Percentiles rank a stretch among this genome's conserved stretches.
Evolutionary conservation across 2,113 vertebrate genomes (phyloP).

Genomic region (Accipiter virgatus): DNA sequence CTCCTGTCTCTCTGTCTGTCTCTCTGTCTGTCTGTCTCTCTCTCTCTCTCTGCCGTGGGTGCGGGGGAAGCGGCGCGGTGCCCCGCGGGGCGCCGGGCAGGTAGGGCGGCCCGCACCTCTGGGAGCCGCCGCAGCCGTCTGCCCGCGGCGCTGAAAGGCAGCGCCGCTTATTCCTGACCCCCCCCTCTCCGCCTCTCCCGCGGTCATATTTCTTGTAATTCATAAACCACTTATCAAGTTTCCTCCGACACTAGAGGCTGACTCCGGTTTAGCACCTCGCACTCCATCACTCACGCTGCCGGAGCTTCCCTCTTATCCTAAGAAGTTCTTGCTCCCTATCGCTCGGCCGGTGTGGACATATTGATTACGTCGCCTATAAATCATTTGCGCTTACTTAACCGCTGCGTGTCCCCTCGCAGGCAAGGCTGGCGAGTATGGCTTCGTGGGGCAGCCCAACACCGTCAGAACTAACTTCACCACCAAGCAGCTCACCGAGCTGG

Average conservation of each 20-base stretch:
- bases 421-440: constrained; percentile 93
- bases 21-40: neutral
- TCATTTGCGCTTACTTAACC: constrained; percentile 2
- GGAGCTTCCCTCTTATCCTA: neutral
- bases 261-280: constrained; percentile 52
- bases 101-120: neutral
- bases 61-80: neutral
- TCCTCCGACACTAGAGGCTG: constrained; percentile 43
- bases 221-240: constrained; percentile 61
- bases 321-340: constrained; percentile 29
- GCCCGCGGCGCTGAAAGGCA: neutral
- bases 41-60: neutral
- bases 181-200: neutral
- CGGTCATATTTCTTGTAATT: constrained; percentile 53
- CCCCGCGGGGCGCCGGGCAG: neutral
- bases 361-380: constrained; percentile 26
- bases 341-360: constrained; percentile 24
- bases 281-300: constrained; percentile 60
- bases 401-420: constrained; percentile 72
- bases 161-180: neutral
- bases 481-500: constrained; percentile 96
- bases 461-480: constrained; percentile 98
- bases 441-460: constrained; percentile 88
- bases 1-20: neutral
- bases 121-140: neutral